These are phyloP conservation scores for Hippoglossus stenolepis DNA, from an alignment of 2,113 vertebrate species.

Conservation along the genomic window DNA sequence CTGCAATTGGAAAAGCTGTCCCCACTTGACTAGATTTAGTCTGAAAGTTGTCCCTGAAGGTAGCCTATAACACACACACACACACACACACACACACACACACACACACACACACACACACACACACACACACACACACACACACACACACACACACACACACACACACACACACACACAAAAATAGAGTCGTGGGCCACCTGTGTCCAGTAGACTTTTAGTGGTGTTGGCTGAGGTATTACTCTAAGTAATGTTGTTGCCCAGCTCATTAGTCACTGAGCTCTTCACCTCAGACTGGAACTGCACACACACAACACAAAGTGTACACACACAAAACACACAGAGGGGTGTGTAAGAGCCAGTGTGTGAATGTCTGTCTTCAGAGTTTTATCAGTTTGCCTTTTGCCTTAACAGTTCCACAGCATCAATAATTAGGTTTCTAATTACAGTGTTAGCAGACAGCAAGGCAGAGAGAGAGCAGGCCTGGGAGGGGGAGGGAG, in stretches of 20 bases:
- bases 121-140: constrained; percentile 1
- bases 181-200: constrained; percentile 18
- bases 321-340: background rate
- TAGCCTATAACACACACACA: background rate
- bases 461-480: constrained; percentile 36
- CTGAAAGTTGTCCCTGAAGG: background rate
- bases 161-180: constrained; percentile 1
- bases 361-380: constrained; percentile 58
- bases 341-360: background rate
- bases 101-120: constrained; percentile 3
- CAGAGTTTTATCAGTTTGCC: constrained; percentile 75
- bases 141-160: constrained; percentile 16
- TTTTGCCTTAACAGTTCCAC: constrained; percentile 81
- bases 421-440: constrained; percentile 93
- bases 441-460: constrained; percentile 86
- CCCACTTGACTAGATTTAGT: background rate
- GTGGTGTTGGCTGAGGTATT: constrained; percentile 55
- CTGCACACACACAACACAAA: constrained; percentile 4
- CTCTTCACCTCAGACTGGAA: constrained; percentile 38
- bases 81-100: constrained; percentile 18
- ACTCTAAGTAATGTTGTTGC: constrained; percentile 57
- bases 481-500: background rate
- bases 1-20: background rate
- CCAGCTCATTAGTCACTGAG: constrained; percentile 61
- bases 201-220: constrained; percentile 52